Evolutionary conservation across 2,113 vertebrate species (phyloP), one percentile per base, ranked within the genome.

Genomic region (Lates calcarifer): DNA sequence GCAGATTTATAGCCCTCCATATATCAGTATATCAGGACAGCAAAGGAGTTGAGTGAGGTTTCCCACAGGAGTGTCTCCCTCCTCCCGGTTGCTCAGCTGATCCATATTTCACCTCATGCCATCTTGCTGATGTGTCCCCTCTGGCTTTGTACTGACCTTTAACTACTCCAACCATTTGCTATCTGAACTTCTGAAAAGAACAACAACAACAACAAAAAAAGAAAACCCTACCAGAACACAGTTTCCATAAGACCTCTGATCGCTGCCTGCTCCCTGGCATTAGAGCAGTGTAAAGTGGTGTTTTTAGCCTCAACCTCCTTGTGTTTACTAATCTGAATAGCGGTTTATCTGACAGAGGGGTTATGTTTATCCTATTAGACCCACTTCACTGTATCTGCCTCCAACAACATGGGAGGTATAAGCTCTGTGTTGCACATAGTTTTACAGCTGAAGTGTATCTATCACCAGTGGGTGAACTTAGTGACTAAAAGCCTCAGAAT

Each of bases 151-250:
- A 29, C 70, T 31, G 64, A 74, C 73, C 69, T 90, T 60, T 79
- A 82, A 79, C 87, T 70, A 84, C 74, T 84, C 39, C 17, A 37
- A 53, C 6, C 53, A 71, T 87, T 84, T 75, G 37, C 81, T 78
- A 75, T 75, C 45, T 58, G 18, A 79, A 79, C 78, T 81, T 22
- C 4, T 5, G 3, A 33, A 33, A 66, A 57, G 70, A 81, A 6
- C n/a, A n/a, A n/a, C n/a, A n/a, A n/a, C n/a, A n/a, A n/a, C n/a
- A n/a, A n/a, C n/a, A n/a, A n/a, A n/a, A n/a, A n/a, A n/a, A n/a
- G n/a, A n/a, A n/a, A n/a, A n/a, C n/a, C n/a, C n/a, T 33, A 45
- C 60, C 51, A 55, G 63, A 49, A 56, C 51, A 39, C 22, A 28
- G 58, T 31, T 2, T 67, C 57, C 22, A 29, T 10, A n/a, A 63